A percentile compares a stretch with the other conserved stretches of the same genome.
Evolutionary conservation across 2,797 vertebrate species (phyloP).

Genomic region (Characodon lateralis): DNA sequence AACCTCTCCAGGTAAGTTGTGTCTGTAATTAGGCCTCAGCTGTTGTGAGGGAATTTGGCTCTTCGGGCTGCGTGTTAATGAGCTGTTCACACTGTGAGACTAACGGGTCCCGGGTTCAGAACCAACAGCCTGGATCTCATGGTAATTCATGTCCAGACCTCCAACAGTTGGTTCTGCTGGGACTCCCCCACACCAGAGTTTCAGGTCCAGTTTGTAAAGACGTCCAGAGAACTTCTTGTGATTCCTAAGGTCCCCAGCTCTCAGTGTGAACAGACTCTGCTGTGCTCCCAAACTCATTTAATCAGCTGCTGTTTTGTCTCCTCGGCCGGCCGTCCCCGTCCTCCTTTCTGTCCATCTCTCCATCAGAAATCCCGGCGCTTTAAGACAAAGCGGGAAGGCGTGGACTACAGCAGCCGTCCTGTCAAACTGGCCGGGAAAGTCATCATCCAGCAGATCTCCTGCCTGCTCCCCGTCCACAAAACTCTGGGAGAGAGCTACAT

Average conservation of each 20-base stretch:
- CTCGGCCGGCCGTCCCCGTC: slow-evolving; percentile 23
- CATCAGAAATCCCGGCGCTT: slow-evolving; percentile 93
- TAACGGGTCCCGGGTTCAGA: not conserved
- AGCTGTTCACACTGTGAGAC: slow-evolving; percentile 40
- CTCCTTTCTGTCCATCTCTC: slow-evolving; percentile 18
- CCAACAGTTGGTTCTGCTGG: not conserved
- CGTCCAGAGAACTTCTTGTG: not conserved
- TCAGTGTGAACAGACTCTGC: slow-evolving; percentile 40
- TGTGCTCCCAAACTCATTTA: slow-evolving; percentile 57
- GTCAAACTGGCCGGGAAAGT: slow-evolving; percentile 97
- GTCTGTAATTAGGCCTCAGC: not conserved
- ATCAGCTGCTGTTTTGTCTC: slow-evolving; percentile 64
- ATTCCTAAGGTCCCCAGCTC: slow-evolving; percentile 2
- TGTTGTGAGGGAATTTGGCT: slow-evolving; percentile 31
- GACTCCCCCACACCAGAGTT: not conserved
- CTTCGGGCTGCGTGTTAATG: slow-evolving; percentile 2
- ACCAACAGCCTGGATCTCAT: not conserved
- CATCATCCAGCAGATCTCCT: slow-evolving; percentile 95
- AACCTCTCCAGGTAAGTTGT: slow-evolving; percentile 25
- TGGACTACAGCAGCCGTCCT: slow-evolving; percentile 85
- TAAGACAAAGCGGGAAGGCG: slow-evolving; percentile 92
- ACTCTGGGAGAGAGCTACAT: slow-evolving; percentile 92
- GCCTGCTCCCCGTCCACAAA: slow-evolving; percentile 94
- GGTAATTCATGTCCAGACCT: too few relatives aligned
- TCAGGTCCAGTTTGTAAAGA: not conserved